These are phyloP conservation scores for Clostera curtula DNA, from an alignment of 2,888 invertebrate species.

Conservation along the genomic window DNA sequence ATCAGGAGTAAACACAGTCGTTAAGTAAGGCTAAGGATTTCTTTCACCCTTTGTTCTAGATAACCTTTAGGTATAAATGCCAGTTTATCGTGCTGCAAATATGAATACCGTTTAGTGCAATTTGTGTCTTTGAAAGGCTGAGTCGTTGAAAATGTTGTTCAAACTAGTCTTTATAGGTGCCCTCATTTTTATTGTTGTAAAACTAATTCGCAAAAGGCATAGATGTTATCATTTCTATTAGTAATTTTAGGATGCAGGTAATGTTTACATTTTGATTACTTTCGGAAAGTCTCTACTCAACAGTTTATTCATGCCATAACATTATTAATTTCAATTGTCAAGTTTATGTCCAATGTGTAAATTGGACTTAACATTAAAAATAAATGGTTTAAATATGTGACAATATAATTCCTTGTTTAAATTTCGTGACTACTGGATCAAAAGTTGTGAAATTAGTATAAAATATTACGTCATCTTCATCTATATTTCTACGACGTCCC, in stretches of 20 bases:
- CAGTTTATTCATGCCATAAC: too few relatives aligned
- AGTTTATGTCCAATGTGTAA: too few relatives aligned
- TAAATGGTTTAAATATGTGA: too few relatives aligned
- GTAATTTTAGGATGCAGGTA: slow-evolving; percentile 13
- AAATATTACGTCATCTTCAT: too few relatives aligned
- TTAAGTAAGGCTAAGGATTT: slow-evolving; percentile 22
- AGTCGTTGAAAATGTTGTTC: slow-evolving; percentile 45
- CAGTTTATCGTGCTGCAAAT: slow-evolving; percentile 7
- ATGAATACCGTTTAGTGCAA: slow-evolving; percentile 24
- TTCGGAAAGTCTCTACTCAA: not conserved
- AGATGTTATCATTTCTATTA: slow-evolving; percentile 40
- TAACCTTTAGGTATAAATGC: slow-evolving; percentile 12
- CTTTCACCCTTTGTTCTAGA: slow-evolving; percentile 14
- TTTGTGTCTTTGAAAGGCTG: slow-evolving; percentile 16
- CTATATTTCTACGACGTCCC: too few relatives aligned
- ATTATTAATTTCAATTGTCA: too few relatives aligned
- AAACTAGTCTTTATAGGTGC: slow-evolving; percentile 56
- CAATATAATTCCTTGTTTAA: too few relatives aligned
- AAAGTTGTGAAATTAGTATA: too few relatives aligned
- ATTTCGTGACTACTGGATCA: too few relatives aligned
- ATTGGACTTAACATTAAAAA: too few relatives aligned
- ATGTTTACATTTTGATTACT: not conserved
- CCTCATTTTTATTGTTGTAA: slow-evolving; percentile 52
- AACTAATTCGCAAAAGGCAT: slow-evolving; percentile 37
- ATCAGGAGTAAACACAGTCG: slow-evolving; percentile 25